Evolutionary conservation across 2,888 invertebrate species (phyloP).

Genomic region (Steromphala cineraria): DNA sequence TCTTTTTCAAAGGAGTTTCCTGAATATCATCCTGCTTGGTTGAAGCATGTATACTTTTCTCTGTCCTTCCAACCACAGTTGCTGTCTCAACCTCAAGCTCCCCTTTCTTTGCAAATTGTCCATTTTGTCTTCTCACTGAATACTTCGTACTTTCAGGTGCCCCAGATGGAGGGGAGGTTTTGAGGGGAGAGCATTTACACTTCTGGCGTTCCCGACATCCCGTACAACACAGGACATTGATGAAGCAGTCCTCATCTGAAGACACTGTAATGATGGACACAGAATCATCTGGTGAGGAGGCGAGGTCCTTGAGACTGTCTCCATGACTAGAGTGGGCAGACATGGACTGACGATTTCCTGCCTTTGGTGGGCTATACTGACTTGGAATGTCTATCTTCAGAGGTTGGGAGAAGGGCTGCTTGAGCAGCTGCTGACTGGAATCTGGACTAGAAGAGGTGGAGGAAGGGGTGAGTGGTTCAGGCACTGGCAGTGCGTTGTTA

Average conservation of each 20-base stretch:
- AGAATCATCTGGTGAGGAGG: conserved; percentile 37
- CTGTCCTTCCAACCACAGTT: no score
- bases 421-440: not conserved
- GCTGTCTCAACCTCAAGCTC: no score
- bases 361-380: not conserved
- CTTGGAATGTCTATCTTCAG: conserved; percentile 32
- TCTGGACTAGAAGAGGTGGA: conserved; percentile 13
- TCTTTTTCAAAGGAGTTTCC: not conserved
- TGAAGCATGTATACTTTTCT: no score
- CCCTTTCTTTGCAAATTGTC: no score
- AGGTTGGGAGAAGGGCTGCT: conserved; percentile 4
- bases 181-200: not conserved
- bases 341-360: not conserved
- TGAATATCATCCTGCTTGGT: not conserved
- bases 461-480: not conserved
- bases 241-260: conserved; percentile 52
- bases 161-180: not conserved
- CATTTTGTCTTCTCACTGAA: no score
- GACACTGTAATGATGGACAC: conserved; percentile 49
- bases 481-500: not conserved
- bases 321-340: not conserved
- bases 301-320: not conserved
- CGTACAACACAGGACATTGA: conserved; percentile 17
- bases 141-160: no score
- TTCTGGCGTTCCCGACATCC: conserved; percentile 17